Percentiles rank a stretch among this genome's conserved stretches.
phyloP scores from a whole-genome alignment of 2,113 vertebrate species.

The Poeciliopsis retropinna region DNA sequence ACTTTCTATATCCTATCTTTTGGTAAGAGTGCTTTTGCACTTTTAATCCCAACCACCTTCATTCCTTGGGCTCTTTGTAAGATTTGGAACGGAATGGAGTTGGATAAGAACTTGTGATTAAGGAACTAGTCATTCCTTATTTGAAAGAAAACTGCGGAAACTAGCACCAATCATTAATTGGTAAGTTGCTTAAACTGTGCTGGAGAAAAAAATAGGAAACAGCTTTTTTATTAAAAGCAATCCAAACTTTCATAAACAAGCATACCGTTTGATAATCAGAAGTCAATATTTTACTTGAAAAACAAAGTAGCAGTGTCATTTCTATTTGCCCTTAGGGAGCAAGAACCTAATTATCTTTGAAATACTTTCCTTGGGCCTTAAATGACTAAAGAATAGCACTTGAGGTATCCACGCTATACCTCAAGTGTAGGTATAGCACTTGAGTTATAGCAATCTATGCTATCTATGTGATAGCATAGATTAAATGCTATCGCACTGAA shows the following conservation, averaged over 20 bases:
- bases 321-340: background rate
- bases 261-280: no score
- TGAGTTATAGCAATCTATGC: no score
- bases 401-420: background rate
- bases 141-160: background rate
- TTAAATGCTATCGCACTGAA: no score
- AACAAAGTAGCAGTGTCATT: background rate
- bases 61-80: conserved; percentile 61
- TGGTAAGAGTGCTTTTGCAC: conserved; percentile 85
- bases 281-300: background rate
- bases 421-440: no score
- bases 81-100: conserved; percentile 29
- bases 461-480: no score
- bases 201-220: no score
- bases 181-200: background rate
- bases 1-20: conserved; percentile 91
- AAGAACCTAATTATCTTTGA: background rate
- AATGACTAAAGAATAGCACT: background rate
- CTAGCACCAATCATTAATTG: background rate
- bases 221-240: no score
- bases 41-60: conserved; percentile 79
- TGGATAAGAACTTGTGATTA: conserved; percentile 59
- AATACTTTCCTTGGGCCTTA: background rate
- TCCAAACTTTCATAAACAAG: no score
- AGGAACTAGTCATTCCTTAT: background rate